Evolutionary conservation across 2,797 vertebrate species (phyloP).

Genomic region (Fistularia commersonii): DNA sequence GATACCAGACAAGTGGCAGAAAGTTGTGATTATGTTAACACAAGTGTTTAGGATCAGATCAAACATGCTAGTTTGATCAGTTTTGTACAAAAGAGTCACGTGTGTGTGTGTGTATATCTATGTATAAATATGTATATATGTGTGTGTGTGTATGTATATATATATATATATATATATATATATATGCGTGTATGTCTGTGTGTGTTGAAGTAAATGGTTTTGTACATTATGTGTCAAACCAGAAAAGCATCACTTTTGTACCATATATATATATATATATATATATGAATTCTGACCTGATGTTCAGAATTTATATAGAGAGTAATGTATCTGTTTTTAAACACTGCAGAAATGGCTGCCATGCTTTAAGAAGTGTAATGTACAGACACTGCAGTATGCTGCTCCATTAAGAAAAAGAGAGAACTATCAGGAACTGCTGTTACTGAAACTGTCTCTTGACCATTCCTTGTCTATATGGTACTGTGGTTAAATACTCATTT

Average conservation of each 20-base stretch:
- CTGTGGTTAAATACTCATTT: slow-evolving; percentile 13
- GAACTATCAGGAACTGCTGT: slow-evolving; percentile 27
- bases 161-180: too few species aligned
- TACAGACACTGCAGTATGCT: slow-evolving; percentile 24
- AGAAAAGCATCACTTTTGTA: slow-evolving; percentile 10
- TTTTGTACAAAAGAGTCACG: too few species aligned
- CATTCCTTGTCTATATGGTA: slow-evolving; percentile 22
- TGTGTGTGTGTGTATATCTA: too few species aligned
- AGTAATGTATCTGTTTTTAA: slow-evolving; percentile 25
- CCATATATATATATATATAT: too few species aligned
- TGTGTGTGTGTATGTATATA: too few species aligned
- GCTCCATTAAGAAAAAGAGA: slow-evolving; percentile 27
- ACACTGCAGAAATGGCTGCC: slow-evolving; percentile 31
- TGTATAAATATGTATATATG: too few species aligned
- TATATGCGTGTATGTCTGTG: too few species aligned
- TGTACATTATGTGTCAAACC: slow-evolving; percentile 16
- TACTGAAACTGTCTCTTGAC: slow-evolving; percentile 28
- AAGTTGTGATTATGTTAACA: slow-evolving; percentile 78
- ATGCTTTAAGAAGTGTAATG: slow-evolving; percentile 18
- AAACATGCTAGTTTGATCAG: background rate
- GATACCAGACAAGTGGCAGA: slow-evolving; percentile 74
- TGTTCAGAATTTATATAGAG: too few species aligned
- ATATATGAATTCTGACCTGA: too few species aligned
- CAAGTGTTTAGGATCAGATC: slow-evolving; percentile 55
- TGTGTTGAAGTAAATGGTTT: too few species aligned